These are phyloP conservation scores for Hucho hucho DNA, from an alignment of 2,113 vertebrate genomes.

Conservation along the genomic window DNA sequence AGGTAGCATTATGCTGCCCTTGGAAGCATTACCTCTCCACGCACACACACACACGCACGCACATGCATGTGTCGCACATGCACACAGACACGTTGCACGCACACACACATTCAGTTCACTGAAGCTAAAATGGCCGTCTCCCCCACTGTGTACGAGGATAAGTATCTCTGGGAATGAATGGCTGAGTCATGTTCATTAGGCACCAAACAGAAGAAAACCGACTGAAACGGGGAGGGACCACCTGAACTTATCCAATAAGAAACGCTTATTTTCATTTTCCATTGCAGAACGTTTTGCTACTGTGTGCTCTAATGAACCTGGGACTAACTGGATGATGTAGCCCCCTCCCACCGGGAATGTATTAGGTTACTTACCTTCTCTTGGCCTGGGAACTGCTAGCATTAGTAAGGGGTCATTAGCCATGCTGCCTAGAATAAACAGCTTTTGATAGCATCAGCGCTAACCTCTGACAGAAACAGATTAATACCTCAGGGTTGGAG, in stretches of 20 bases:
- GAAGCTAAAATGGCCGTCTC: conserved; percentile 22
- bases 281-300: not conserved
- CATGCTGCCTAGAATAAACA: conserved; percentile 71
- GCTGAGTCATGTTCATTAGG: not conserved
- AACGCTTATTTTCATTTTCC: no score
- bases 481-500: not conserved
- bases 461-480: conserved; percentile 54
- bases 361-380: conserved; percentile 67
- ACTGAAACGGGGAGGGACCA: not conserved
- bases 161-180: not conserved
- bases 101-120: conserved; percentile 38
- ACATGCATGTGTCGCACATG: no score
- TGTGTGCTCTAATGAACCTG: not conserved
- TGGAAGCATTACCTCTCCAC: conserved; percentile 59
- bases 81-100: not conserved
- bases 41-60: not conserved
- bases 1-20: conserved; percentile 71
- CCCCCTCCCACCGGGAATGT: conserved; percentile 52
- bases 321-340: conserved; percentile 68
- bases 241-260: no score
- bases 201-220: not conserved
- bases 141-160: conserved; percentile 1
- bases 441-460: conserved; percentile 69
- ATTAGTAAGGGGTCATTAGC: conserved; percentile 73
- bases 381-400: conserved; percentile 49